Evolutionary conservation across 2,113 vertebrate species (phyloP), one percentile per base, ranked within the genome.

Genomic region (Prionailurus viverrinus): DNA sequence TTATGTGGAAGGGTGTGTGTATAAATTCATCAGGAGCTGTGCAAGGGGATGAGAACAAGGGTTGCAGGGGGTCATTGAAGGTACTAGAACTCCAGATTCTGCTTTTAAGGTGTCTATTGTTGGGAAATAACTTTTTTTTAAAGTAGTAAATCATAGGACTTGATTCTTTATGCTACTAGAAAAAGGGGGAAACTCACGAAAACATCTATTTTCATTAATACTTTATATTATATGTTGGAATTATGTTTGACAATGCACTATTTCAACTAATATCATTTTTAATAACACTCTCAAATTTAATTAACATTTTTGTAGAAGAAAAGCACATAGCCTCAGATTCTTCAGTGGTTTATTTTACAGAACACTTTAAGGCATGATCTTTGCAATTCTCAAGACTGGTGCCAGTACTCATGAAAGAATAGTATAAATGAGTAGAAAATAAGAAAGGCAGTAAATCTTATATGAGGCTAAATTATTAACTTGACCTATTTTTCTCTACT

Each of bases 401-500:
- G 41, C 33, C 33, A 86, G 14, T 66, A 15, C 19, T 96, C 41
- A 41, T 58, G 89, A 93, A 94, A 71, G 10, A 31, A 65, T 83
- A 39, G 51, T n/a, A 68, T 68, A 69, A 78, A 45, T 33, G 6
- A 16, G 12, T 55, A 89, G 51, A 69, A 97, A 95, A 88, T 84
- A 81, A 63, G 82, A 91, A 96, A 87, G 31, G 21, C 31, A 48
- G 73, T 51, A 78, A 74, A 93, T 94, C 78, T 88, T 76, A 91
- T 51, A 74, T 87, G n/a, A 85, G 88, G 65, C 36, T 95, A 69
- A 80, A 95, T 95, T 96, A 97, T 88, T 80, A 91, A 93, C 12
- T 96, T 97, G 78, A 76, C 89, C 82, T 91, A 93, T 93, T 96
- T 98, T 96, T 97, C 53, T 94, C 63, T 93, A 18, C 51, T 93